Conservation (phyloP, 2,797 vertebrate genomes). For the Darevskia nairensis region DNA sequence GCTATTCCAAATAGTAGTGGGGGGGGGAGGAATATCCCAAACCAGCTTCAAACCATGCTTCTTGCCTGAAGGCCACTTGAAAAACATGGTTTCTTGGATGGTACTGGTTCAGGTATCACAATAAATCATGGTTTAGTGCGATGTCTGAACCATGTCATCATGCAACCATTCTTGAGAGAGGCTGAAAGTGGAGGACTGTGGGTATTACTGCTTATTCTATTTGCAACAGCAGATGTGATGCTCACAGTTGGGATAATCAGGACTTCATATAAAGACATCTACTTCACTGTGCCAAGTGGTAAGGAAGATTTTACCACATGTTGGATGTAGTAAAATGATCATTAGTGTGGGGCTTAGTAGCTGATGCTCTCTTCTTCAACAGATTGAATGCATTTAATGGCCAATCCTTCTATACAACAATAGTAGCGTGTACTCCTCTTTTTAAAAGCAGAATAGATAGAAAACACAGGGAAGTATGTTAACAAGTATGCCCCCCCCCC, state of each 20-base stretch:
- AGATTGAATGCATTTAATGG: slow-evolving; percentile 42
- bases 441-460: slow-evolving; percentile 10
- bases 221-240: background rate
- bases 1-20: background rate
- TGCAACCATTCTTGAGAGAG: background rate
- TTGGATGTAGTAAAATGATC: background rate
- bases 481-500: no score
- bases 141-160: background rate
- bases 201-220: background rate
- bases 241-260: background rate
- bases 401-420: slow-evolving; percentile 1
- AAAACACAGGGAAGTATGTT: background rate
- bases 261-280: background rate
- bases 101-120: background rate
- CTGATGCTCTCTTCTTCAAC: accelerated
- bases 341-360: background rate
- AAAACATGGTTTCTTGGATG: background rate
- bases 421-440: slow-evolving; percentile 8
- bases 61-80: background rate
- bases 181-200: background rate
- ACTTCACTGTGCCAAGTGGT: background rate
- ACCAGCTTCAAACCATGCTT: background rate
- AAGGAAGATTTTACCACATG: background rate
- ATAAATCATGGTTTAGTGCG: background rate
- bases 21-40: background rate